phyloP scores from a whole-genome alignment of 2,888 invertebrate species.

The Ophraella communa region DNA sequence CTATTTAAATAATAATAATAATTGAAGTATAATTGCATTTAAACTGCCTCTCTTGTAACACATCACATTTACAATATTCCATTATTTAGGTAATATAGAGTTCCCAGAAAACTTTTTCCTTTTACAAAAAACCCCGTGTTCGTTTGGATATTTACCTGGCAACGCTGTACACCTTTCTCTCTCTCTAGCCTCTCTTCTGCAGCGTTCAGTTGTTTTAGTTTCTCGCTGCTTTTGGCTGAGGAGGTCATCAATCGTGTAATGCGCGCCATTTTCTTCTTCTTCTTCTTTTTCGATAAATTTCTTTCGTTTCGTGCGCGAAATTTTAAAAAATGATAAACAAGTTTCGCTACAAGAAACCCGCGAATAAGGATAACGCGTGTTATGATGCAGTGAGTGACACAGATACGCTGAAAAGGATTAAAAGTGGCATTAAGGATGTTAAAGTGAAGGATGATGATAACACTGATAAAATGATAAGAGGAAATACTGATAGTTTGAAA shows the following conservation, averaged over 20 bases:
- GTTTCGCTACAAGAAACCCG: constrained; percentile 57
- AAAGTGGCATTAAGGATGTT: constrained; percentile 6
- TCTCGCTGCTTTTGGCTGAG: constrained; percentile 39
- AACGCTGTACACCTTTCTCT: constrained; percentile 26
- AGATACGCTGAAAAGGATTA: constrained; percentile 29
- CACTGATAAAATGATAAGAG: background rate
- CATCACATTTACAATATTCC: background rate
- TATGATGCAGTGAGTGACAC: constrained; percentile 27
- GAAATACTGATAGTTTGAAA: constrained; percentile 5
- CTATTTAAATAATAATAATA: background rate
- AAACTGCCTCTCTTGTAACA: background rate
- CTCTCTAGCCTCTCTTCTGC: constrained; percentile 23
- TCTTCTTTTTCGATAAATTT: constrained; percentile 4
- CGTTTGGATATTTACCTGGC: constrained; percentile 18
- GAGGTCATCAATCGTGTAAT: constrained; percentile 38
- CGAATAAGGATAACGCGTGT: constrained; percentile 36
- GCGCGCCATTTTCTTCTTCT: constrained; percentile 30
- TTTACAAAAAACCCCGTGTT: constrained; percentile 10
- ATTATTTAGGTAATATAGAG: background rate
- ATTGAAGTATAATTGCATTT: background rate
- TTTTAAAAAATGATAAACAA: constrained; percentile 56
- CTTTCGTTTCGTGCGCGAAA: constrained; percentile 7
- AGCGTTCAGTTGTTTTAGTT: constrained; percentile 16
- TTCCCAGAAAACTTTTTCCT: background rate
- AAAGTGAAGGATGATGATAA: constrained; percentile 21